phyloP scores from a whole-genome alignment of 1,140 invertebrate species.

The Apolygus lucorum region DNA sequence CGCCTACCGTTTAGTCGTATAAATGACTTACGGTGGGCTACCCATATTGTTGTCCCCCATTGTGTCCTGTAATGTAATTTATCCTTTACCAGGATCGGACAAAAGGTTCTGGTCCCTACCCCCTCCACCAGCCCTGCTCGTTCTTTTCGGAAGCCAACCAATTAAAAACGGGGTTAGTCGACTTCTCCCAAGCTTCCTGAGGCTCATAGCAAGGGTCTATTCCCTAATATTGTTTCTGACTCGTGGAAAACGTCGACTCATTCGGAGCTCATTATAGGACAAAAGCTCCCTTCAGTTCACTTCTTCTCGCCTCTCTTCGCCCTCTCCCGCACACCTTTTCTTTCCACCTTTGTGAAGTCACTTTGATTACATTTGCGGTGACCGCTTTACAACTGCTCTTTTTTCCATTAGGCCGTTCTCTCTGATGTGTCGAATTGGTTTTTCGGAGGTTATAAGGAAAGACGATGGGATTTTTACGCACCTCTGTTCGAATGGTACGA shows the following conservation, averaged over 20 bases:
- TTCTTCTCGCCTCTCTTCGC: background rate
- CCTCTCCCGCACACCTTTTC: background rate
- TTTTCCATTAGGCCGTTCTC: background rate
- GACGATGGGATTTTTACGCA: too few relatives aligned
- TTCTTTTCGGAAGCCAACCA: constrained; percentile 3
- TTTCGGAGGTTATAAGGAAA: too few relatives aligned
- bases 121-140: background rate
- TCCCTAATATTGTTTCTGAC: constrained; percentile 10
- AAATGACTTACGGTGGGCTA: background rate
- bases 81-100: background rate
- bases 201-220: too few relatives aligned
- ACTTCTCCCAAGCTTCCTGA: too few relatives aligned
- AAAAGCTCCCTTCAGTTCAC: background rate
- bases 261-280: constrained; percentile 10
- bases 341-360: constrained; percentile 1
- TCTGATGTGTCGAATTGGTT: constrained; percentile 9
- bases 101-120: background rate
- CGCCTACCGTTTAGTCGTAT: background rate
- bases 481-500: too few relatives aligned
- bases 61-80: constrained; percentile 9
- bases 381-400: constrained; percentile 8
- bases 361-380: constrained; percentile 6
- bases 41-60: background rate
- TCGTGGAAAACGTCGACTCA: constrained; percentile 13
- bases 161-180: too few relatives aligned